phyloP scores from a whole-genome alignment of 30 jellyfish, hydroid and myxozoan genomes.

The Hydractinia echinata region DNA sequence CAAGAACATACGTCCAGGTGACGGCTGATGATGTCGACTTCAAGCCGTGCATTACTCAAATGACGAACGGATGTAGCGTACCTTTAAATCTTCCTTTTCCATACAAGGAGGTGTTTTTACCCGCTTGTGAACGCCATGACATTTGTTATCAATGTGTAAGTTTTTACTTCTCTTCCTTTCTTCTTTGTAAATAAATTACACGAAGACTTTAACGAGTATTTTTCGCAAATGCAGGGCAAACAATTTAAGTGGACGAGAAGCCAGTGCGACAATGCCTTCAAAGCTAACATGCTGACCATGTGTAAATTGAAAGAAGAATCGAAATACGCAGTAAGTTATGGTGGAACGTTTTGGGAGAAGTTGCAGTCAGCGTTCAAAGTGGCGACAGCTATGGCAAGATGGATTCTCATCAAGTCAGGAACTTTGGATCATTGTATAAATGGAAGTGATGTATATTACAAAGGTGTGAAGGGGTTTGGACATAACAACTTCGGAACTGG shows the following conservation, averaged over 20 bases:
- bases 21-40: conserved; percentile 20
- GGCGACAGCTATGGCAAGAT: conserved; percentile 34
- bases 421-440: conserved; percentile 41
- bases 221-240: conserved; percentile 8
- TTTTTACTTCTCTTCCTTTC: neutral
- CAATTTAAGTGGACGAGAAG: conserved; percentile 30
- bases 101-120: conserved; percentile 24
- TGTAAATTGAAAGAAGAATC: conserved; percentile 27
- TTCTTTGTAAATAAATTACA: neutral
- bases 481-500: conserved; percentile 38
- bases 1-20: no score
- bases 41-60: conserved; percentile 27
- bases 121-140: conserved; percentile 43
- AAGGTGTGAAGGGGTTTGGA: conserved; percentile 40
- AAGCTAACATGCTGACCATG: conserved; percentile 35
- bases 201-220: neutral
- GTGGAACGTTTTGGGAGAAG: conserved; percentile 16
- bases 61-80: conserved; percentile 46
- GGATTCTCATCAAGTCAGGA: conserved; percentile 32
- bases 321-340: neutral
- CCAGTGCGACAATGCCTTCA: conserved; percentile 31
- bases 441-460: conserved; percentile 40
- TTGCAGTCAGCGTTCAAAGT: conserved; percentile 12
- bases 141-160: conserved; percentile 43
- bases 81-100: conserved; percentile 38